A percentile compares a stretch with the other conserved stretches of the same genome.
phyloP scores from a whole-genome alignment of 2,888 invertebrate genomes.

The Amblyjoppa fuscipennis region DNA sequence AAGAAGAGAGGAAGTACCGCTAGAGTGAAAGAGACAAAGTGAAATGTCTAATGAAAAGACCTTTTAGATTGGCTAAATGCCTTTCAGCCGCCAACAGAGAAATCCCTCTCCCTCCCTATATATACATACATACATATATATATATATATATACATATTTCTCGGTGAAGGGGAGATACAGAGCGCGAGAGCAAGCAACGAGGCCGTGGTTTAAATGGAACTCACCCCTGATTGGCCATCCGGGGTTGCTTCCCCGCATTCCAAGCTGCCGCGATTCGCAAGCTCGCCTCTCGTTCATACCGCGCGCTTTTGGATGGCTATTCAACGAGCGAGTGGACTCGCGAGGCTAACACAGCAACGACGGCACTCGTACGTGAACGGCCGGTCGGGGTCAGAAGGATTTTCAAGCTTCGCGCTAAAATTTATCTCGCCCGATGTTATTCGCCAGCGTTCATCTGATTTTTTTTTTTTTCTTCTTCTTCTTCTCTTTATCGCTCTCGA shows the following conservation, averaged over 20 bases:
- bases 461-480: neutral
- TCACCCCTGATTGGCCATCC: slow-evolving; percentile 71
- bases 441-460: slow-evolving; percentile 51
- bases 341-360: slow-evolving; percentile 50
- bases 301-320: slow-evolving; percentile 68
- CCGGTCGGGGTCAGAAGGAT: slow-evolving; percentile 55
- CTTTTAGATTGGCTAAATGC: slow-evolving; percentile 84
- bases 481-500: slow-evolving; percentile 28
- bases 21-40: slow-evolving; percentile 78
- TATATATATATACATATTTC: slow-evolving; percentile 27
- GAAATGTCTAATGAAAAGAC: slow-evolving; percentile 84
- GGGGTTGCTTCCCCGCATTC: slow-evolving; percentile 76
- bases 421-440: slow-evolving; percentile 65
- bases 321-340: slow-evolving; percentile 67
- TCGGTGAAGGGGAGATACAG: slow-evolving; percentile 42
- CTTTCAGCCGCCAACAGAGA: slow-evolving; percentile 80
- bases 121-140: slow-evolving; percentile 13
- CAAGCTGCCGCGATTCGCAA: slow-evolving; percentile 70
- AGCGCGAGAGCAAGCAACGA: slow-evolving; percentile 61
- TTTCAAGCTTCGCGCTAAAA: slow-evolving; percentile 38
- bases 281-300: slow-evolving; percentile 62
- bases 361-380: slow-evolving; percentile 63
- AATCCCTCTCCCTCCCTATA: slow-evolving; percentile 61
- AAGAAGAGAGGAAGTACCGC: slow-evolving; percentile 56
- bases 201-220: slow-evolving; percentile 68